Conservation (phyloP, 1,140 invertebrate species). For the Drosophila tropicalis region DNA sequence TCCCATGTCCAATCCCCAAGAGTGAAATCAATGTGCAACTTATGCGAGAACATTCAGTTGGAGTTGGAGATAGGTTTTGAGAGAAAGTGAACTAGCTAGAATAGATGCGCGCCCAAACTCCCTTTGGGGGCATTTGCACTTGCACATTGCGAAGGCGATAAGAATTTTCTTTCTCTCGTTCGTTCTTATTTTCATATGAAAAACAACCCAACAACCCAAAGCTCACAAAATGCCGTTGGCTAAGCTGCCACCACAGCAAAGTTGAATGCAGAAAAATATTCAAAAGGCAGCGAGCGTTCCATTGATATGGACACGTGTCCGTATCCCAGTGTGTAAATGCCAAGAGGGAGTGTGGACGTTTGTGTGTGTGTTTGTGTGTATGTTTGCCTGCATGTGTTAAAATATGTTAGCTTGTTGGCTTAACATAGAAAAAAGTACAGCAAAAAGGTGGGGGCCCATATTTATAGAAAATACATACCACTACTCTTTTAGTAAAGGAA, state of each 20-base stretch:
- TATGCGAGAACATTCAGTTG: constrained; percentile 70
- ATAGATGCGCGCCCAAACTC: constrained; percentile 55
- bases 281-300: constrained; percentile 63
- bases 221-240: constrained; percentile 57
- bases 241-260: constrained; percentile 55
- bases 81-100: constrained; percentile 39
- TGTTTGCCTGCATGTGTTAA: constrained; percentile 70
- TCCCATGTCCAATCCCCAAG: constrained; percentile 65
- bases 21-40: constrained; percentile 80
- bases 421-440: constrained; percentile 73
- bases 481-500: constrained; percentile 24
- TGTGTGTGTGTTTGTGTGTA: constrained; percentile 7
- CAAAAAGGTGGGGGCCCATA: constrained; percentile 74
- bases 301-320: constrained; percentile 75
- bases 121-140: constrained; percentile 77
- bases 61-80: neutral
- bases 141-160: constrained; percentile 73
- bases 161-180: constrained; percentile 67
- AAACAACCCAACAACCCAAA: constrained; percentile 66
- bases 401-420: constrained; percentile 81
- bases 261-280: constrained; percentile 61
- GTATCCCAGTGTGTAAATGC: constrained; percentile 28
- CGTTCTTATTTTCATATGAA: constrained; percentile 73
- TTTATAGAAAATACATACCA: constrained; percentile 60
- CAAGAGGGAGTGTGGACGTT: neutral